phyloP scores from a whole-genome alignment of 2,113 vertebrate species.

The Recurvirostra avosetta region DNA sequence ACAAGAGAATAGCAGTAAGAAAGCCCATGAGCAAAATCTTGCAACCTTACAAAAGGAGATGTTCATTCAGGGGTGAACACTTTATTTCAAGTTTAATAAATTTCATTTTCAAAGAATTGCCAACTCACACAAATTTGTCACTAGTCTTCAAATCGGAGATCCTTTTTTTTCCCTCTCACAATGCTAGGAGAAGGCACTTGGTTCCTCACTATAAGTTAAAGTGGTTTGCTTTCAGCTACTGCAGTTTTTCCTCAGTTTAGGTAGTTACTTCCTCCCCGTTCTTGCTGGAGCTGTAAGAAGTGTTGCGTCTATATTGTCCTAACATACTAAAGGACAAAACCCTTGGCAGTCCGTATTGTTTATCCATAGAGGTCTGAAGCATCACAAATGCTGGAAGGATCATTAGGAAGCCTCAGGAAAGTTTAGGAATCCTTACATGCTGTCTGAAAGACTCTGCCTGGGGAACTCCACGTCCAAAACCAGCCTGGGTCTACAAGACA shows the following conservation, averaged over 20 bases:
- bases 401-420: background rate
- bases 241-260: background rate
- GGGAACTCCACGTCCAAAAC: background rate
- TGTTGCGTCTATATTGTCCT: background rate
- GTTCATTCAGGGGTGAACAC: constrained; percentile 33
- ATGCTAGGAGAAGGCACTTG: background rate
- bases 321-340: background rate
- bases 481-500: background rate
- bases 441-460: background rate
- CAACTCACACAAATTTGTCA: constrained; percentile 54
- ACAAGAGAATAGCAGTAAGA: constrained; percentile 39
- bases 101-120: constrained; percentile 58
- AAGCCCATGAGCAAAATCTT: constrained; percentile 59
- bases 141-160: background rate
- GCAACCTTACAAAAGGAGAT: constrained; percentile 33
- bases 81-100: constrained; percentile 66
- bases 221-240: background rate
- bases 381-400: background rate
- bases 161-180: background rate
- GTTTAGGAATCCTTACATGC: background rate
- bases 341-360: background rate
- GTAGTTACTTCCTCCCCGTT: background rate
- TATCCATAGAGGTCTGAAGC: background rate
- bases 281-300: background rate
- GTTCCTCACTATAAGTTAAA: background rate